These are phyloP conservation scores for Clinocottus analis DNA, from an alignment of 2,113 vertebrate genomes.

Conservation along the genomic window DNA sequence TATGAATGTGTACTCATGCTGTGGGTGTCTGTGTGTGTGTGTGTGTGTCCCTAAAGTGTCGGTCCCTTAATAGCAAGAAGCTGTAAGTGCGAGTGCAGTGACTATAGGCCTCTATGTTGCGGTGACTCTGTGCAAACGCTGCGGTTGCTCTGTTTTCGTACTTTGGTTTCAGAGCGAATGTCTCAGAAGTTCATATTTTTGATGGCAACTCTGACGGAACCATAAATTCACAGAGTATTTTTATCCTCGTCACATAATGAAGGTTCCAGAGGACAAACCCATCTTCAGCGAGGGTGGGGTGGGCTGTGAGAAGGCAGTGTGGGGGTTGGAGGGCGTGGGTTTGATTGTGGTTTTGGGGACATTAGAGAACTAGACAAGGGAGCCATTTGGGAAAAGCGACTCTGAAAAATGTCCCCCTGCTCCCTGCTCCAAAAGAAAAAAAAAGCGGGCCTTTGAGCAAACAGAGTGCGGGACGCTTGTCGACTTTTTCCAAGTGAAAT, in stretches of 20 bases:
- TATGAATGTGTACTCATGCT: slow-evolving; percentile 34
- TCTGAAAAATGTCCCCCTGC: slow-evolving; percentile 44
- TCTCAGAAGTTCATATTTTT: slow-evolving; percentile 83
- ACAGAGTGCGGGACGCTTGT: slow-evolving; percentile 57
- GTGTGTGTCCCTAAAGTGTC: slow-evolving; percentile 33
- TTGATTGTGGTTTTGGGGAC: slow-evolving; percentile 74
- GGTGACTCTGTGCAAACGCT: slow-evolving; percentile 80
- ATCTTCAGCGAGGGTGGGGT: slow-evolving; percentile 59
- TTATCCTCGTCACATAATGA: slow-evolving; percentile 82
- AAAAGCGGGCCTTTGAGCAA: slow-evolving; percentile 55
- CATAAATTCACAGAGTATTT: slow-evolving; percentile 85
- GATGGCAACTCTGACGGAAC: slow-evolving; percentile 76
- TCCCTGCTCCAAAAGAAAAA: slow-evolving; percentile 45
- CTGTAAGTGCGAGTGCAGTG: slow-evolving; percentile 60
- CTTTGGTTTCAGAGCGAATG: slow-evolving; percentile 79
- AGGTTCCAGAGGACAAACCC: slow-evolving; percentile 82
- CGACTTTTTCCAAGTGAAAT: slow-evolving; percentile 73
- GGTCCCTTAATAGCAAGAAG: slow-evolving; percentile 68
- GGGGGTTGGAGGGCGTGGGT: slow-evolving; percentile 55
- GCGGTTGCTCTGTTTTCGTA: slow-evolving; percentile 83
- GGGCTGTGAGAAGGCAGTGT: slow-evolving; percentile 62
- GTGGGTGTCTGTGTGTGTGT: slow-evolving; percentile 32
- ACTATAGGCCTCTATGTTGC: slow-evolving; percentile 76
- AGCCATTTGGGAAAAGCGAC: slow-evolving; percentile 67
- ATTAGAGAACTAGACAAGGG: slow-evolving; percentile 70